Evolutionary conservation across 2,888 invertebrate genomes (phyloP), one percentile per base, ranked within the genome.

Genomic region (Dysmachus trigonus): DNA sequence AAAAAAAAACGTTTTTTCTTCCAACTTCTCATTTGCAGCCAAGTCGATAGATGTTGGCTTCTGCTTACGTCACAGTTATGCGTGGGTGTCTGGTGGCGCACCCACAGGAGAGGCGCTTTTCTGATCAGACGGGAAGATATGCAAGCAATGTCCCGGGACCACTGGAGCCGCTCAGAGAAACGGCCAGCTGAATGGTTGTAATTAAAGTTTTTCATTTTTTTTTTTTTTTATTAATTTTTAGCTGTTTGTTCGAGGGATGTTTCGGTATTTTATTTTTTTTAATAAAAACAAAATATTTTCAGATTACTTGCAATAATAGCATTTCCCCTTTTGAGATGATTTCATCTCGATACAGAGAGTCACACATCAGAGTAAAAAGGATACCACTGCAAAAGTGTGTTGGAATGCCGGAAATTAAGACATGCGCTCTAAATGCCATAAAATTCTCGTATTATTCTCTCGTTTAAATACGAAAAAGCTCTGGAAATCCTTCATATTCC

Each of bases 11-110:
- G 47, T 27, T 86, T 87, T 87, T 86, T 85, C 41, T 77, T 85
- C 76, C 81, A 62, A 77, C 15, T 84, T 73, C 72, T 73, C 84
- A 83, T 83, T 83, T 83, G 83, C 72, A 72, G 72, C 72, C 47
- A 87, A 86, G 85, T 86, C 83, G 77, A 86, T 85, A 85, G 35
- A 53, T 83, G 83, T 83, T 72, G 83, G 72, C 30, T 38, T 85
- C 41, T 90, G 91, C 90, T 92, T 91, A 92, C 92, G 92, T 92
- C 92, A 92, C 92, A 91, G 89, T 90, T 89, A 87, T 90, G 91
- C 92, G 92, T 92, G 91, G 92, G 92, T 90, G 92, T 91, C 91
- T 91, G 90, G 90, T 85, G 87, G 87, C 87, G 87, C 86, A 87
- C 87, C 86, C 87, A 86, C 85, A 86, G 86, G 86, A 86, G 71